Percentiles rank a stretch among this genome's conserved stretches.
phyloP scores from a whole-genome alignment of 2,797 vertebrate species.

The Gila robusta region DNA sequence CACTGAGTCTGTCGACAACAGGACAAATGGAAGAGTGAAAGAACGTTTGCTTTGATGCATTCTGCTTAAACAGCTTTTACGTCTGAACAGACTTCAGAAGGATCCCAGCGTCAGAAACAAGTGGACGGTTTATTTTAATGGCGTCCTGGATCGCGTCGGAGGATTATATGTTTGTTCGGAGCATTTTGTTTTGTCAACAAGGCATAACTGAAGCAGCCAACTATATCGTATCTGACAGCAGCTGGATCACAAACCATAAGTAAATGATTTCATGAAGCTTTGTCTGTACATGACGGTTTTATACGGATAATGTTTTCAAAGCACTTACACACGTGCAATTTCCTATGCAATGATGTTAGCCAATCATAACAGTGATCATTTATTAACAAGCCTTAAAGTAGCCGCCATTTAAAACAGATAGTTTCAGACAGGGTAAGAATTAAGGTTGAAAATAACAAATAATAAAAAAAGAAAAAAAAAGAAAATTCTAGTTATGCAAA shows the following conservation, averaged over 20 bases:
- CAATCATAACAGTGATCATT: not conserved
- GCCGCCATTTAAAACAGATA: not conserved
- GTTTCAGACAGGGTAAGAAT: not conserved
- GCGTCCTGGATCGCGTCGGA: not conserved
- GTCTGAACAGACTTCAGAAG: not conserved
- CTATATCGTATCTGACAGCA: not conserved
- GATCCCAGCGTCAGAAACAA: not conserved
- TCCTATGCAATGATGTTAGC: not conserved
- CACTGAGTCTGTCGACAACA: not conserved
- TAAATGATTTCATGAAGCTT: not conserved
- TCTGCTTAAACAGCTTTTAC: not conserved
- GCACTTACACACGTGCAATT: not conserved
- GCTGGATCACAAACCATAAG: not conserved
- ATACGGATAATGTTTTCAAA: not conserved
- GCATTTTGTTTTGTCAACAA: not conserved
- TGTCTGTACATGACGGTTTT: not conserved
- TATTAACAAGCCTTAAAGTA: not conserved
- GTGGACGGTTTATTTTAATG: not conserved
- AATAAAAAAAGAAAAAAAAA: not conserved
- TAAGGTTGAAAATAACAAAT: not conserved
- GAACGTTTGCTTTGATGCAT: not conserved
- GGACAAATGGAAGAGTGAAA: not conserved
- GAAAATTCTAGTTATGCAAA: too few relatives aligned
- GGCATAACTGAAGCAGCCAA: not conserved
- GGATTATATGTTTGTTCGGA: not conserved